phyloP scores from a whole-genome alignment of 2,888 invertebrate species.

The Syrphus vitripennis region DNA sequence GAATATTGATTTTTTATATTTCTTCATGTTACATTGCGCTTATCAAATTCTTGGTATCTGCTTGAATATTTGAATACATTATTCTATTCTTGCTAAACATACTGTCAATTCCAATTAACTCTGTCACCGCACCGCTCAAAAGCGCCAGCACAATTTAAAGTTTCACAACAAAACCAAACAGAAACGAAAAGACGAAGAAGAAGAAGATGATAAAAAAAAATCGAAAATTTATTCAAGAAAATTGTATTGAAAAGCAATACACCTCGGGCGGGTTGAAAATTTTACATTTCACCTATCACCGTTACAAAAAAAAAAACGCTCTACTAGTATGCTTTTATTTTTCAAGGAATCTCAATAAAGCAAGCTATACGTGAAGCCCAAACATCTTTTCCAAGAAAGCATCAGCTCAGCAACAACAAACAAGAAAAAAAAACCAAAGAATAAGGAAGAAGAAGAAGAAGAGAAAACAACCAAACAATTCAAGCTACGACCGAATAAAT shows the following conservation, averaged over 20 bases:
- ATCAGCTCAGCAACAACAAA: not conserved
- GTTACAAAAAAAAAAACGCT: not conserved
- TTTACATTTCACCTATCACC: slow-evolving; percentile 3
- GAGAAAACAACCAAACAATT: not conserved
- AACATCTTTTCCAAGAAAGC: not conserved
- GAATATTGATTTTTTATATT: no score
- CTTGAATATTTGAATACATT: no score
- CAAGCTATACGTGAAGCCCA: not conserved
- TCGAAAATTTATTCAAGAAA: slow-evolving; percentile 29
- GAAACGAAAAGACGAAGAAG: no score
- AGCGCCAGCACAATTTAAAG: slow-evolving; percentile 1
- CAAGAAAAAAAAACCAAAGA: not conserved
- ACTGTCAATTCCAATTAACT: not conserved
- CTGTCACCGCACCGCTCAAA: not conserved
- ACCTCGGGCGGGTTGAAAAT: slow-evolving; percentile 31
- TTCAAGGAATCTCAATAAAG: not conserved
- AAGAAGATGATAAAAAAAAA: not conserved
- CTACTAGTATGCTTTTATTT: not conserved
- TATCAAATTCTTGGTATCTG: no score
- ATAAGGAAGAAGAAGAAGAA: not conserved
- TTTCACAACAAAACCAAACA: not conserved
- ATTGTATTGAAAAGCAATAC: slow-evolving; percentile 54
- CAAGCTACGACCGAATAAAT: slow-evolving; percentile 47
- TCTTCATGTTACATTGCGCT: no score
- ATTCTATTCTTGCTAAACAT: not conserved